phyloP scores from a whole-genome alignment of 2,113 vertebrate species.

The Sorex araneus region DNA sequence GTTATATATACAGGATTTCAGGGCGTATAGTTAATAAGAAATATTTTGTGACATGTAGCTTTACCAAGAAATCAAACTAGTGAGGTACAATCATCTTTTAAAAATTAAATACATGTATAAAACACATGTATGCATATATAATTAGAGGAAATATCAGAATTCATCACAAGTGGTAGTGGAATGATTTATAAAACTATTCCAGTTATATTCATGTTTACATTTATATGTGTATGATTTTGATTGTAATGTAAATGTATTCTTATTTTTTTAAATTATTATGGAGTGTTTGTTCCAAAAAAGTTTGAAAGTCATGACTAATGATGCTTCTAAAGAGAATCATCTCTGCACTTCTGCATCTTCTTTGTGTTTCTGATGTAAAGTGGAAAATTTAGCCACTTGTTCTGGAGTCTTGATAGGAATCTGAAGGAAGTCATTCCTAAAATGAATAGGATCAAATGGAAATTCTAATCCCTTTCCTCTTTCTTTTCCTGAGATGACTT shows the following conservation, averaged over 20 bases:
- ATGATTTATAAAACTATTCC: neutral
- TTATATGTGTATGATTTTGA: neutral
- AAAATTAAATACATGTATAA: neutral
- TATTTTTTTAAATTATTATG: neutral
- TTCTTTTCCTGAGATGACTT: neutral
- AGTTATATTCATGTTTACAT: neutral
- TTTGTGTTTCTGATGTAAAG: neutral
- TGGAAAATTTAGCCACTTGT: neutral
- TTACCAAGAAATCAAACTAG: constrained; percentile 21
- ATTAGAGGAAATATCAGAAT: neutral
- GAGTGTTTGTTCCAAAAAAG: neutral
- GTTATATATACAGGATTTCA: neutral
- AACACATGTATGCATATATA: neutral
- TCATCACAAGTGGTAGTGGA: neutral
- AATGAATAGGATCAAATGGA: neutral
- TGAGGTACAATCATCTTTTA: neutral
- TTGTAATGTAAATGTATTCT: neutral
- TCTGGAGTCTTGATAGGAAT: neutral
- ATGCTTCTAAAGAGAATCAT: neutral
- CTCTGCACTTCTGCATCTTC: neutral
- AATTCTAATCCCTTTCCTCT: too few relatives aligned
- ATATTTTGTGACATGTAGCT: neutral
- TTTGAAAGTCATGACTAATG: neutral
- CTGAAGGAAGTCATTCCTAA: neutral
- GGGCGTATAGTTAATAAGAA: neutral